phyloP scores from a whole-genome alignment of 1,140 invertebrate species.

The Panagrolaimus sp. region DNA sequence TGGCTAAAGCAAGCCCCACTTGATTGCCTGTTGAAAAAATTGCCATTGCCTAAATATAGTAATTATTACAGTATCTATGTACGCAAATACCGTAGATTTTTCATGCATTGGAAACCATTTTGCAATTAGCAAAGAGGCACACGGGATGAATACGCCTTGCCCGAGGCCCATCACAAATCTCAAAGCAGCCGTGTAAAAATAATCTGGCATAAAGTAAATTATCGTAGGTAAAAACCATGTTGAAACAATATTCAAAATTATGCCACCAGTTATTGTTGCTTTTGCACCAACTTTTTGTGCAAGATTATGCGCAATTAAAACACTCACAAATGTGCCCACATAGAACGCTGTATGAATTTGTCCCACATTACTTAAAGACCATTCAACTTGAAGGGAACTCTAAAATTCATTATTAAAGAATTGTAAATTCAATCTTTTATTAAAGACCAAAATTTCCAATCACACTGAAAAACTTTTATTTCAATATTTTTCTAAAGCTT shows the following conservation, averaged over 20 bases:
- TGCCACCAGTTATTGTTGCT: neutral
- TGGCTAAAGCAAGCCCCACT: neutral
- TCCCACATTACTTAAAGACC: neutral
- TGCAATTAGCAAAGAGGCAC: neutral
- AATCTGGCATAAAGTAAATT: neutral
- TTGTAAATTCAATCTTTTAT: no score
- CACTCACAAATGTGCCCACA: neutral
- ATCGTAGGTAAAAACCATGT: neutral
- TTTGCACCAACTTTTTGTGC: neutral
- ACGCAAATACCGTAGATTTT: constrained; percentile 16
- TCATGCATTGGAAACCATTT: constrained; percentile 18
- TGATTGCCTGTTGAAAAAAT: constrained; percentile 12
- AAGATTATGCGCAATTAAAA: neutral
- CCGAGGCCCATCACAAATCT: neutral
- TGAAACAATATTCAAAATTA: neutral
- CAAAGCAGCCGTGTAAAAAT: neutral
- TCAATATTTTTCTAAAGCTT: no score
- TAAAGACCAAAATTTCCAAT: no score
- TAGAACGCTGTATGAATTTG: constrained; percentile 1
- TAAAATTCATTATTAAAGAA: no score
- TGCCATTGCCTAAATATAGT: no score
- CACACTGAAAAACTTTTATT: no score
- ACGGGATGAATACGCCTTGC: neutral
- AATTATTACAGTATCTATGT: no score
- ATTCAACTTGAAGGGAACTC: neutral